Base-by-base conservation (phyloP, 2,797 vertebrate species). In the Sebastes flavidus region DNA sequence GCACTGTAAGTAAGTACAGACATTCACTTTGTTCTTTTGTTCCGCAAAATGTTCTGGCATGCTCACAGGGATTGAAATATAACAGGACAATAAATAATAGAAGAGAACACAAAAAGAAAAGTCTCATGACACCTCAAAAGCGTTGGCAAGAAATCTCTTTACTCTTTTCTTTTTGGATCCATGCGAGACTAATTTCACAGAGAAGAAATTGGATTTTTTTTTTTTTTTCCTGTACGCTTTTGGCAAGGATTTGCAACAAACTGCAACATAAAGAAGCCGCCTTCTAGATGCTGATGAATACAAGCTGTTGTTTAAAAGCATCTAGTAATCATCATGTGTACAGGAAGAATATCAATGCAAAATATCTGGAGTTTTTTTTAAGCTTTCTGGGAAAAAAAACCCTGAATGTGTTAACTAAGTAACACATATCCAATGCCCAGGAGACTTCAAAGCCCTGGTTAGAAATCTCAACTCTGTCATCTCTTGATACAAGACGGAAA, bases 211-310 rank as follows among this genome's bases (percentile, higher is more conserved):
- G 0, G 58, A 60, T 62, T 32, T 61, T 16, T 42, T 42, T 42
- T 38, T 42, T 42, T 72, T 34, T 16, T 4, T 62, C 52, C n/a
- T 38, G 12, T 56, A 63, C 4, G 86, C 88, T 93, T 77, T 87
- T 83, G 83, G 81, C 86, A 80, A 77, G 27, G 69, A 88, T 77
- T 88, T 88, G 74, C 67, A 89, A 88, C 38, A 84, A 49, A 61
- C 24, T 76, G 86, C 61, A 89, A 80, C 72, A 87, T 1, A 29
- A 84, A 78, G 34, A 62, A 42, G 27, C 27, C 36, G 13, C 59
- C 52, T 61, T 66, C 25, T 65, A 61, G 61, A 86, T 67, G 78
- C 52, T 73, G 13, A 5, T 16, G 49, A 78, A 74, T 12, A 24
- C 8, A 75, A 75, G 68, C 20, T 63, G 52, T 73, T 77, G 25